phyloP scores from a whole-genome alignment of 2,888 invertebrate species.

The Drosophila gaucha region DNA sequence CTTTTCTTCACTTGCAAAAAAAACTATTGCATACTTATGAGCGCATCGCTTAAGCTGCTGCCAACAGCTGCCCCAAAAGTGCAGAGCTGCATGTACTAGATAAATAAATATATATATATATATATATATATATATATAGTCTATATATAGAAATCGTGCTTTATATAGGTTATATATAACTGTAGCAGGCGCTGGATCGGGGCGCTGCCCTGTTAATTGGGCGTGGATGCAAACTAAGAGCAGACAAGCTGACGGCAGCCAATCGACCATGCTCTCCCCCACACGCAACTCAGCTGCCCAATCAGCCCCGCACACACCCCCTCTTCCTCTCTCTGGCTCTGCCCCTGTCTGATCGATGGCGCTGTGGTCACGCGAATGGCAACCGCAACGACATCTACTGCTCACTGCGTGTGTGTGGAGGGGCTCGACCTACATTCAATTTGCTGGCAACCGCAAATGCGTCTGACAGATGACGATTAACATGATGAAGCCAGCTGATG shows the following conservation, averaged over 20 bases:
- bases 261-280: neutral
- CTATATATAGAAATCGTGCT: neutral
- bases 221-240: constrained; percentile 42
- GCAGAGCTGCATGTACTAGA: neutral
- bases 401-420: constrained; percentile 2
- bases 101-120: neutral
- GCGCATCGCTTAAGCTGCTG: constrained; percentile 15
- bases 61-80: neutral
- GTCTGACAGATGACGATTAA: constrained; percentile 77
- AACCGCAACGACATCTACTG: constrained; percentile 55
- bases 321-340: neutral
- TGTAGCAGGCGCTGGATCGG: constrained; percentile 26
- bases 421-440: constrained; percentile 75
- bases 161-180: constrained; percentile 53
- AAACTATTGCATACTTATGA: constrained; percentile 44
- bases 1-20: constrained; percentile 9
- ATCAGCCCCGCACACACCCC: neutral
- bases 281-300: constrained; percentile 1
- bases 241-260: constrained; percentile 66
- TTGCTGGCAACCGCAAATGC: constrained; percentile 74
- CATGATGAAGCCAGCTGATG: constrained; percentile 34
- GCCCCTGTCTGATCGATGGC: constrained; percentile 70
- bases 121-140: neutral
- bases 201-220: constrained; percentile 44
- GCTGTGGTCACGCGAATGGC: constrained; percentile 72